Percentiles rank a stretch among this genome's conserved stretches.
These are phyloP conservation scores for Caenorhabditis sp. DNA, from an alignment of 2,888 invertebrate genomes.

Conservation along the genomic window DNA sequence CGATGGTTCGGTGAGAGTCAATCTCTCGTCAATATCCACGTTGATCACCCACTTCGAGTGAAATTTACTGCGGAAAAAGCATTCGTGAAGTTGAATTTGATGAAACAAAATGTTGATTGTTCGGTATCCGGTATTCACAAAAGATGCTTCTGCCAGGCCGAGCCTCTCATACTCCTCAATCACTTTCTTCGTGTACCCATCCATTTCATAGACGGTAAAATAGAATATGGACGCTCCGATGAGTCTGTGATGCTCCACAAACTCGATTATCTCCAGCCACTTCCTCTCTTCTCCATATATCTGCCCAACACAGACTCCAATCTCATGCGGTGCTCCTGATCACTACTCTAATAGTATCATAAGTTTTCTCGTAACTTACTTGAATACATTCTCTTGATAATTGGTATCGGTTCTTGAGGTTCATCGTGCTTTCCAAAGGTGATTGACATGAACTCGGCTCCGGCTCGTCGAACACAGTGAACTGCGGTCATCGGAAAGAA, in stretches of 20 bases:
- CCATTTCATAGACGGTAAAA: constrained; percentile 1
- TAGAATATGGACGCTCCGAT: constrained; percentile 13
- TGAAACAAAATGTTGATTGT: constrained; percentile 5
- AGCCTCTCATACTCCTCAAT: background rate
- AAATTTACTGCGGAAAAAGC: constrained; percentile 17
- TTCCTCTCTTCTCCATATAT: background rate
- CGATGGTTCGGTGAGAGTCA: background rate
- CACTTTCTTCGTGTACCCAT: constrained; percentile 1
- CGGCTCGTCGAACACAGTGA: constrained; percentile 2
- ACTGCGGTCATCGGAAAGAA: background rate
- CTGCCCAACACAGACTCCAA: constrained; percentile 9
- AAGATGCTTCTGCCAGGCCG: background rate
- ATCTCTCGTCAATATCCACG: constrained; percentile 11
- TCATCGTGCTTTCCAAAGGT: background rate
- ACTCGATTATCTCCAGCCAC: constrained; percentile 1
- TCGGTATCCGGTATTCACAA: background rate
- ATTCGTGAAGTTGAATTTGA: constrained; percentile 6
- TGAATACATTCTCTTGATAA: background rate
- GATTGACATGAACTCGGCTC: background rate
- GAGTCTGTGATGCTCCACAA: constrained; percentile 6
- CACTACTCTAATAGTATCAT: background rate
- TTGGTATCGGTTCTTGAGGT: background rate
- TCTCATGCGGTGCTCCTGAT: background rate
- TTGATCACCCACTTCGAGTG: constrained; percentile 28
- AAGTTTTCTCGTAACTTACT: background rate